These are phyloP conservation scores for Melieria omissa DNA, from an alignment of 2,888 invertebrate species.

Conservation along the genomic window DNA sequence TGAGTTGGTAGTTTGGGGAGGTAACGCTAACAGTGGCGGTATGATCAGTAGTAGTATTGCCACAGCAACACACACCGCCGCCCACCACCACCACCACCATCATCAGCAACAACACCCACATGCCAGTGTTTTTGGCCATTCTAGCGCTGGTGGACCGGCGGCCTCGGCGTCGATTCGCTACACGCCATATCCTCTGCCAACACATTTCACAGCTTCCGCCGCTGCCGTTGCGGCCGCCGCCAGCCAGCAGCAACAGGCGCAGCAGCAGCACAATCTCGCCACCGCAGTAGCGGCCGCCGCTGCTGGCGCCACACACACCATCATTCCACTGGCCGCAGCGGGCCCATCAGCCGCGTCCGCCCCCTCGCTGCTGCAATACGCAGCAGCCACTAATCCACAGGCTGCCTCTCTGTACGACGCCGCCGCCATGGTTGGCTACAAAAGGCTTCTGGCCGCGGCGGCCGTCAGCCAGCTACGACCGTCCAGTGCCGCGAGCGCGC, in stretches of 20 bases:
- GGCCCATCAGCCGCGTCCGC: constrained; percentile 55
- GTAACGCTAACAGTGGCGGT: constrained; percentile 71
- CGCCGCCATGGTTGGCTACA: constrained; percentile 65
- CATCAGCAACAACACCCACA: constrained; percentile 44
- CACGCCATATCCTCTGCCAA: constrained; percentile 73
- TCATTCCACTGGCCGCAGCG: constrained; percentile 51
- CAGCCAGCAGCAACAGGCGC: constrained; percentile 65
- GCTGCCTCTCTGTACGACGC: constrained; percentile 64
- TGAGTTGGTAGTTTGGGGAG: constrained; percentile 93
- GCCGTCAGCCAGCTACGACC: constrained; percentile 62
- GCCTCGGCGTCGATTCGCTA: constrained; percentile 70
- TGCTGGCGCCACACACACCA: constrained; percentile 54
- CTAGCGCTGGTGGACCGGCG: constrained; percentile 36
- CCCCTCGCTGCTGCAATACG: constrained; percentile 69
- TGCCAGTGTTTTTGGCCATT: constrained; percentile 45
- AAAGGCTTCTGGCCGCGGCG: constrained; percentile 65
- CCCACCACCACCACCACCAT: constrained; percentile 49
- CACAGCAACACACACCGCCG: constrained; percentile 54
- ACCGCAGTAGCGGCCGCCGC: constrained; percentile 60
- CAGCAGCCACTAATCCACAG: constrained; percentile 72
- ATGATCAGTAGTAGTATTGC: constrained; percentile 60
- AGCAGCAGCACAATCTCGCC: constrained; percentile 67
- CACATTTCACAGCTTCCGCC: constrained; percentile 65
- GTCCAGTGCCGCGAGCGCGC: constrained; percentile 59
- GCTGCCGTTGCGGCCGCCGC: constrained; percentile 59